These are phyloP conservation scores for Agrochola macilenta DNA, from an alignment of 2,888 invertebrate genomes.

Conservation along the genomic window DNA sequence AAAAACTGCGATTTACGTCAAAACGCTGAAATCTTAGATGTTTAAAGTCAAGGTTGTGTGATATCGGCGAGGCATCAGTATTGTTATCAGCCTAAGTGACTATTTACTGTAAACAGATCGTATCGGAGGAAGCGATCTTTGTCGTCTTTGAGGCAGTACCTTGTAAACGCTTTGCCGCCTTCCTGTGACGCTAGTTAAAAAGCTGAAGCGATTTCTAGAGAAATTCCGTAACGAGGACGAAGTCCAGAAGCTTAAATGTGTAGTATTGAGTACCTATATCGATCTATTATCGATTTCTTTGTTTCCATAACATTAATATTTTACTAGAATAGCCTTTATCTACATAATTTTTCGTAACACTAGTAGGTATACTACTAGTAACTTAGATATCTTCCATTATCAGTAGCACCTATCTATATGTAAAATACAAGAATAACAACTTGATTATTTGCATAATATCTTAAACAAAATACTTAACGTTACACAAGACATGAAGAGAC, in stretches of 20 bases:
- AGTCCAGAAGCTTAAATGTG: background rate
- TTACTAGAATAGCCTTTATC: background rate
- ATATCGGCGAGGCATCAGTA: constrained; percentile 52
- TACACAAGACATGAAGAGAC: background rate
- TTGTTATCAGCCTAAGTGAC: constrained; percentile 64
- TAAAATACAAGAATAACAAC: background rate
- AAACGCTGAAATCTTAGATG: constrained; percentile 47
- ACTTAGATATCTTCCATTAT: background rate
- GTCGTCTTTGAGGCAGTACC: constrained; percentile 70
- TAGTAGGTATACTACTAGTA: background rate
- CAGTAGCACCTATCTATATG: background rate
- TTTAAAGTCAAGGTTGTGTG: constrained; percentile 61
- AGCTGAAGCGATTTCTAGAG: constrained; percentile 21
- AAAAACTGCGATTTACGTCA: constrained; percentile 42
- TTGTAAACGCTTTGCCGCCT: constrained; percentile 67
- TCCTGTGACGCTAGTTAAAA: constrained; percentile 33
- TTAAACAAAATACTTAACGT: constrained; percentile 3
- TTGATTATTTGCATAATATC: background rate
- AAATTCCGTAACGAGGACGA: too few species aligned
- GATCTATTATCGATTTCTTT: background rate
- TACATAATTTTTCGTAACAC: background rate
- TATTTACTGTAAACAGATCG: constrained; percentile 70
- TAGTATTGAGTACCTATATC: background rate
- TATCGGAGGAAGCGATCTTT: constrained; percentile 76
- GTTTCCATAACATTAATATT: background rate